Evolutionary conservation across 2,113 vertebrate genomes (phyloP).

Genomic region (Condylura cristata): DNA sequence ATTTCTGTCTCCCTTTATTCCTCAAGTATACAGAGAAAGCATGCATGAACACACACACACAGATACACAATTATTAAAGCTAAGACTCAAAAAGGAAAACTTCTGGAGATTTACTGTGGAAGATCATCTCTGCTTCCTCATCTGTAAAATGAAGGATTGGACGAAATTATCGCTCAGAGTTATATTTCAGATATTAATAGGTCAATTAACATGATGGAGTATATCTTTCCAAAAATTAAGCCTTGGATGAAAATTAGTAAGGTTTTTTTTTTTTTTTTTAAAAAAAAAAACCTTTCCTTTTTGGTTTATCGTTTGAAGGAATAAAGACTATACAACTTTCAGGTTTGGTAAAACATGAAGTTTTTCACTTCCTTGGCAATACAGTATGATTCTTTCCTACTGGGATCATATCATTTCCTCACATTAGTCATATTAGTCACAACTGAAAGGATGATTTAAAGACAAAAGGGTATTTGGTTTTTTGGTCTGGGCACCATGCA

Average conservation of each 20-base stretch:
- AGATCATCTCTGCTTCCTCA: not conserved
- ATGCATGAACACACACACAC: not conserved
- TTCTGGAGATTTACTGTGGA: not conserved
- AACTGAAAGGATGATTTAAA: not conserved
- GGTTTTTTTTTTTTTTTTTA: too few relatives aligned
- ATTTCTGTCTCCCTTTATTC: not conserved
- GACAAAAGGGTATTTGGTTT: constrained; percentile 11
- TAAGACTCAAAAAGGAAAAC: not conserved
- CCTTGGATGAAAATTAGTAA: not conserved
- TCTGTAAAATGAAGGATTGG: not conserved
- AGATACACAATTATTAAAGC: not conserved
- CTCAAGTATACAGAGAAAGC: not conserved
- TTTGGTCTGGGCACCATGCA: not conserved
- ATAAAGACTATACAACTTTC: not conserved
- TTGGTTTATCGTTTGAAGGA: not conserved
- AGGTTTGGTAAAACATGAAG: not conserved
- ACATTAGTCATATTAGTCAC: not conserved
- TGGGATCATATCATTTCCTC: not conserved
- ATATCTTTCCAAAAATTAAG: not conserved
- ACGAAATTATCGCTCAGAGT: constrained; percentile 6
- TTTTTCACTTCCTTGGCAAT: not conserved
- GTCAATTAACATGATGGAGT: not conserved
- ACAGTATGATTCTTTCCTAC: not conserved
- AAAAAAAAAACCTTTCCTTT: not conserved
- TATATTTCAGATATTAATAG: constrained; percentile 36